phyloP scores from a whole-genome alignment of 2,888 invertebrate genomes.

The Rhimphoctona megacephalus region DNA sequence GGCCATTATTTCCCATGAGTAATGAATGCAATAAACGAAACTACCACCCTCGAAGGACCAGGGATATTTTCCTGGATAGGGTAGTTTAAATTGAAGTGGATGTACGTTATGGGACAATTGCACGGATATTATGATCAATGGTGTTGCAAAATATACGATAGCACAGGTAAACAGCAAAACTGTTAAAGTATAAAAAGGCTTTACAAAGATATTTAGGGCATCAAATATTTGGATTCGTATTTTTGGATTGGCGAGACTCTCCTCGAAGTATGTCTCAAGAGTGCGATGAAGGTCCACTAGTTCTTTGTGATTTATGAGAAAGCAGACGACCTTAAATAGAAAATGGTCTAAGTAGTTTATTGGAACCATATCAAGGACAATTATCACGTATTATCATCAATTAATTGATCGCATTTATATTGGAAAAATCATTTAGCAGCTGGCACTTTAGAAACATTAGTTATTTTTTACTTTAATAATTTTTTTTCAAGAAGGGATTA shows the following conservation, averaged over 20 bases:
- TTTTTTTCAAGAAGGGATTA: background rate
- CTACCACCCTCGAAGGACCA: slow-evolving; percentile 60
- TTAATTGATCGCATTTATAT: background rate
- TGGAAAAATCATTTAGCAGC: background rate
- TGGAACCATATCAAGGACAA: background rate
- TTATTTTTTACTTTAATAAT: background rate
- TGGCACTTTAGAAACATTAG: background rate
- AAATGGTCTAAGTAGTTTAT: background rate
- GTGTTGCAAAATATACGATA: slow-evolving; percentile 51
- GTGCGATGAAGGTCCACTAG: slow-evolving; percentile 59
- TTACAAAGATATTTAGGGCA: slow-evolving; percentile 49
- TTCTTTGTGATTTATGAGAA: slow-evolving; percentile 54
- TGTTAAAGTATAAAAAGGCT: slow-evolving; percentile 47
- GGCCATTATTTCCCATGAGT: slow-evolving; percentile 58
- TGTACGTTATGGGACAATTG: slow-evolving; percentile 42
- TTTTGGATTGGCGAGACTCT: slow-evolving; percentile 15
- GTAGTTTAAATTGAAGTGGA: slow-evolving; percentile 57
- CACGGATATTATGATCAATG: slow-evolving; percentile 47
- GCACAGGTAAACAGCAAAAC: slow-evolving; percentile 53
- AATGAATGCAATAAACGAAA: slow-evolving; percentile 62
- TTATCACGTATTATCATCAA: background rate
- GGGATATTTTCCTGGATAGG: slow-evolving; percentile 65
- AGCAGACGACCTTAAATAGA: slow-evolving; percentile 58
- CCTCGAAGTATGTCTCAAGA: slow-evolving; percentile 58
- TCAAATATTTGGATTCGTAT: slow-evolving; percentile 46